Percentiles rank a stretch among this genome's conserved stretches.
phyloP scores from a whole-genome alignment of 2,797 vertebrate species.

The Enteromius argenteus region DNA sequence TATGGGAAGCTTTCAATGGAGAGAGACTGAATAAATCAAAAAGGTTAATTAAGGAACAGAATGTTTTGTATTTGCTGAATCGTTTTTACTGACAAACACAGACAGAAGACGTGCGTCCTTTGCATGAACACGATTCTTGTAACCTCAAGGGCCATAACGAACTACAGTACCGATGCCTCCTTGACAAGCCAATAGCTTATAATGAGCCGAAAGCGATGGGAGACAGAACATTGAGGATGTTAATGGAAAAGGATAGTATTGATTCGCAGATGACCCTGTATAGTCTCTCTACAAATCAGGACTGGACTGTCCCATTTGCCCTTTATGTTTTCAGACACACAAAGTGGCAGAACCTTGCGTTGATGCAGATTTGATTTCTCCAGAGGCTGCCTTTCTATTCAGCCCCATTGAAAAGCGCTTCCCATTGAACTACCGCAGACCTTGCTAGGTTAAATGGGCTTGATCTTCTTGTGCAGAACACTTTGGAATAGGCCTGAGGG shows the following conservation, averaged over 20 bases:
- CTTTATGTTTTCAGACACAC: slow-evolving; percentile 37
- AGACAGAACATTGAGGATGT: slow-evolving; percentile 36
- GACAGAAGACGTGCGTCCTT: neutral
- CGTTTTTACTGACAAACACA: slow-evolving; percentile 37
- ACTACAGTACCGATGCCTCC: slow-evolving; percentile 36
- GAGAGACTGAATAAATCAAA: slow-evolving; percentile 53
- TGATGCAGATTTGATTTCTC: slow-evolving; percentile 58
- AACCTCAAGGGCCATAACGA: slow-evolving; percentile 24
- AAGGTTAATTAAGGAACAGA: slow-evolving; percentile 46
- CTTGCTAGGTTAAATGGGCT: slow-evolving; percentile 55
- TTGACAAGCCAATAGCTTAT: slow-evolving; percentile 49
- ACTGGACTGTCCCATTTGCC: slow-evolving; percentile 34
- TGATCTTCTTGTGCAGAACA: slow-evolving; percentile 35
- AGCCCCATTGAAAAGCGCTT: slow-evolving; percentile 37
- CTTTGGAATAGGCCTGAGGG: slow-evolving; percentile 53
- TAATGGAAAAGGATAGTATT: slow-evolving; percentile 60
- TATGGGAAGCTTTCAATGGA: slow-evolving; percentile 25
- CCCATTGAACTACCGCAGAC: slow-evolving; percentile 39
- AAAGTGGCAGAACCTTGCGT: slow-evolving; percentile 19
- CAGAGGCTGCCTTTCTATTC: slow-evolving; percentile 32
- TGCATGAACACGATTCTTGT: slow-evolving; percentile 26
- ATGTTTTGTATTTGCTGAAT: slow-evolving; percentile 46
- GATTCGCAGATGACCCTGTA: slow-evolving; percentile 51
- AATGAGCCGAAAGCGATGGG: slow-evolving; percentile 41
- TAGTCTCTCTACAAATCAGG: slow-evolving; percentile 34